A percentile compares a stretch with the other conserved stretches of the same genome.
Conservation (phyloP, 2,113 vertebrate species). For the Entelurus aequoreus region DNA sequence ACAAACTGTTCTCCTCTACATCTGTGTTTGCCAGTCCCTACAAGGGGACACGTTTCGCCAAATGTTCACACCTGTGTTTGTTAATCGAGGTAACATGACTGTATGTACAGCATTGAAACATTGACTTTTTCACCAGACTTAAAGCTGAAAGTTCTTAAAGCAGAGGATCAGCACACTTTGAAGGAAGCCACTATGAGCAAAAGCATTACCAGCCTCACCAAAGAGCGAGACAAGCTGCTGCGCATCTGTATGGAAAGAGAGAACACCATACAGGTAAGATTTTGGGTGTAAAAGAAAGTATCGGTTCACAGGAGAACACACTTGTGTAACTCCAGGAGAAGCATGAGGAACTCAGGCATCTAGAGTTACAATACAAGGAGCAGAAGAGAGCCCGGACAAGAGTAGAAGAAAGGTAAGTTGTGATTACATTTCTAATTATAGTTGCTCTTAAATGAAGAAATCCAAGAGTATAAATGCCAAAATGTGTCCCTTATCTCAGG, state of each 20-base stretch:
- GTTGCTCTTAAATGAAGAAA: not conserved
- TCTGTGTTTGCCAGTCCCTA: too few relatives aligned
- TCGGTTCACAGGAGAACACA: not conserved
- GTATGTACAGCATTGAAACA: not conserved
- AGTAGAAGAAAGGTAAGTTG: slow-evolving; percentile 56
- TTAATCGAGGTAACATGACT: too few relatives aligned
- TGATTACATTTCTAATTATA: not conserved
- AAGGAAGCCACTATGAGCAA: slow-evolving; percentile 41
- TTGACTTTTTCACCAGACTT: slow-evolving; percentile 43
- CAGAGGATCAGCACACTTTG: slow-evolving; percentile 34
- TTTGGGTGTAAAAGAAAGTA: not conserved
- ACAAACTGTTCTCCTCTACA: too few relatives aligned
- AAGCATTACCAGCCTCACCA: slow-evolving; percentile 41
- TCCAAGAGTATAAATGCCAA: not conserved
- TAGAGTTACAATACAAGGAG: slow-evolving; percentile 51
- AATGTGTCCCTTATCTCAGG: slow-evolving; percentile 33
- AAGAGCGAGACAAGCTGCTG: slow-evolving; percentile 59
- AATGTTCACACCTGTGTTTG: slow-evolving; percentile 1
- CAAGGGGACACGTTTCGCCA: too few relatives aligned
- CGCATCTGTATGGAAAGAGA: slow-evolving; percentile 56
- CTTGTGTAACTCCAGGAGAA: slow-evolving; percentile 55
- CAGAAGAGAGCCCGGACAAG: slow-evolving; percentile 44
- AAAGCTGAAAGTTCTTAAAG: slow-evolving; percentile 51
- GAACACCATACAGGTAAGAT: slow-evolving; percentile 59
- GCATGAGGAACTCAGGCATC: slow-evolving; percentile 53